Conservation (phyloP, 2,888 invertebrate genomes). For the Pecten maximus region DNA sequence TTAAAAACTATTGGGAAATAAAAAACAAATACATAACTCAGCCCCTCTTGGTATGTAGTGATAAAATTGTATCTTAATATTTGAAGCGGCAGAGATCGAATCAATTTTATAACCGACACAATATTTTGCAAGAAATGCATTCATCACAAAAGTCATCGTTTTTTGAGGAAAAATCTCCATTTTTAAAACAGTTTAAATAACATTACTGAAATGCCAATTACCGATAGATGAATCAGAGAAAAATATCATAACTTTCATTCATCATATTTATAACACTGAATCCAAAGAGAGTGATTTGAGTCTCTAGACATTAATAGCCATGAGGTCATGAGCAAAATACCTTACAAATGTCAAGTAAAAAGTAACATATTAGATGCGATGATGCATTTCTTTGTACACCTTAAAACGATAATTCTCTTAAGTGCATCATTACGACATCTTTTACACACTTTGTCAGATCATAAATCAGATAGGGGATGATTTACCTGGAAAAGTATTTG, state of each 20-base stretch:
- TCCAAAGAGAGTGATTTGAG: not conserved
- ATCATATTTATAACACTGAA: not conserved
- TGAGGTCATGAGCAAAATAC: not conserved
- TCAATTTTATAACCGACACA: not conserved
- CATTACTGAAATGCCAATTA: not conserved
- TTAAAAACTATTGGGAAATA: too few relatives aligned
- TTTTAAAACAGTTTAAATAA: not conserved
- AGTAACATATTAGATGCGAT: not conserved
- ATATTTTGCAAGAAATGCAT: not conserved
- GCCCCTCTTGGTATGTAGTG: too few relatives aligned
- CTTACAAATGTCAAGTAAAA: not conserved
- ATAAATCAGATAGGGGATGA: not conserved
- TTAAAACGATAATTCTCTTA: not conserved
- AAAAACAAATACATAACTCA: too few relatives aligned
- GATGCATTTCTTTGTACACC: not conserved
- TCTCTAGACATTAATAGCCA: not conserved
- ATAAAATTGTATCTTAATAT: too few relatives aligned
- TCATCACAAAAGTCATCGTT: not conserved
- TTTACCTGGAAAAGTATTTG: not conserved
- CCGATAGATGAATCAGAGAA: not conserved
- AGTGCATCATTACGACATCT: conserved; percentile 18
- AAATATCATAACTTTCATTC: not conserved
- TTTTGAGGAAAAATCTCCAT: too few relatives aligned
- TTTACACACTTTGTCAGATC: not conserved
- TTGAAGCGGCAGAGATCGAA: not conserved